A percentile compares a stretch with the other conserved stretches of the same genome.
These are phyloP conservation scores for Nephotettix cincticeps DNA, from an alignment of 1,140 invertebrate genomes.

Conservation along the genomic window DNA sequence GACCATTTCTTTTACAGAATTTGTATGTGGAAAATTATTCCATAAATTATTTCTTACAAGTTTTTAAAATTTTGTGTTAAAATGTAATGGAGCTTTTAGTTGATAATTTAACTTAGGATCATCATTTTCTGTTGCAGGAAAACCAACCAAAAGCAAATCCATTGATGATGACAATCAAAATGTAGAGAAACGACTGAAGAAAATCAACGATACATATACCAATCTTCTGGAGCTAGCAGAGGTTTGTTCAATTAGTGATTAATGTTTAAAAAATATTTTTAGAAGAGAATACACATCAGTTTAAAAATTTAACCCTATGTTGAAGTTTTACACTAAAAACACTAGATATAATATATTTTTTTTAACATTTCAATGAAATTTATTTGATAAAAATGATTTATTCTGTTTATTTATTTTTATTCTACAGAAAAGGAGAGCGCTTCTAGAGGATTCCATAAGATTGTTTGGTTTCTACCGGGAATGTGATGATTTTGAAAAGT, in stretches of 20 bases:
- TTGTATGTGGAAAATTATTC: too few species aligned
- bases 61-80: too few species aligned
- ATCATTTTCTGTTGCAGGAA: constrained; percentile 32
- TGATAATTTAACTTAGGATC: neutral
- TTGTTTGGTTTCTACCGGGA: constrained; percentile 95
- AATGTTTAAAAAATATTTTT: too few species aligned
- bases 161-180: constrained; percentile 65
- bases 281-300: too few species aligned
- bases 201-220: constrained; percentile 77
- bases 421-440: constrained; percentile 64
- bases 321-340: too few species aligned
- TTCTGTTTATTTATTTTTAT: neutral
- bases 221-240: constrained; percentile 77
- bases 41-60: too few species aligned
- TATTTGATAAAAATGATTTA: neutral
- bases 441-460: constrained; percentile 90
- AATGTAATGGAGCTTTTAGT: neutral
- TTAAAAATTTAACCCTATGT: too few species aligned
- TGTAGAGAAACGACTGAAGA: constrained; percentile 78
- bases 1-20: too few species aligned
- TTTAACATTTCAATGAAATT: too few species aligned
- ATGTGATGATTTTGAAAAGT: constrained; percentile 96
- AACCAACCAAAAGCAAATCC: constrained; percentile 53
- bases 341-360: too few species aligned
- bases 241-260: too few species aligned